Evolutionary conservation across 2,113 vertebrate species (phyloP).

Genomic region (Grammomys dolichurus): DNA sequence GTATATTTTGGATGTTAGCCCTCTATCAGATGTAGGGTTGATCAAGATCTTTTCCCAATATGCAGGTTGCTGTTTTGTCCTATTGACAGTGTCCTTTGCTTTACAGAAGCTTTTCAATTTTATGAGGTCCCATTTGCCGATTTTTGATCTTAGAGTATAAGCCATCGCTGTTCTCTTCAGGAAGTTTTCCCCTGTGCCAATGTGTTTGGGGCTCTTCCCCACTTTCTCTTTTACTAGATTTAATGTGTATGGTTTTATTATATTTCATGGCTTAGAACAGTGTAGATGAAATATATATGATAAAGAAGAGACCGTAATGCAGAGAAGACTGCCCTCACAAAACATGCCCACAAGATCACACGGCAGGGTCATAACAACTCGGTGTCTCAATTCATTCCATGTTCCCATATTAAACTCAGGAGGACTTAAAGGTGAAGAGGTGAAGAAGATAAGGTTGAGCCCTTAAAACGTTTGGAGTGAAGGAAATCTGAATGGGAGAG

Average conservation of each 20-base stretch:
- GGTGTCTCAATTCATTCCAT: not conserved
- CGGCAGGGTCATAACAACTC: not conserved
- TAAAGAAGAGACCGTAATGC: not conserved
- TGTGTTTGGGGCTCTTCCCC: not conserved
- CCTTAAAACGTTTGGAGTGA: constrained; percentile 10
- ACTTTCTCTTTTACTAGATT: no score
- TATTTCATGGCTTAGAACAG: constrained; percentile 49
- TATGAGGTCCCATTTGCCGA: no score
- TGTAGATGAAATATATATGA: not conserved
- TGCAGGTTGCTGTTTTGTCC: no score
- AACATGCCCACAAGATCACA: not conserved
- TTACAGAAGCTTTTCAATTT: no score
- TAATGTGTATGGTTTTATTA: not conserved
- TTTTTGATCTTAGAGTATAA: no score
- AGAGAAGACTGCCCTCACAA: not conserved
- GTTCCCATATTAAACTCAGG: not conserved
- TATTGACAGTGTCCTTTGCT: no score
- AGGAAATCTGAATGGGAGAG: not conserved
- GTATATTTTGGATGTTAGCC: no score
- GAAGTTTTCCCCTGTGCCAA: no score
- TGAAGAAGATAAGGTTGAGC: not conserved
- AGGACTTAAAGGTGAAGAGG: not conserved
- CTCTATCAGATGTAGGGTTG: no score
- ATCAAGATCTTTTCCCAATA: no score
- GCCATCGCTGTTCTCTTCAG: no score